Conservation (phyloP, 30 jellyfish, hydroid and myxozoan species). For the Chrysaora quinquecirrha region DNA sequence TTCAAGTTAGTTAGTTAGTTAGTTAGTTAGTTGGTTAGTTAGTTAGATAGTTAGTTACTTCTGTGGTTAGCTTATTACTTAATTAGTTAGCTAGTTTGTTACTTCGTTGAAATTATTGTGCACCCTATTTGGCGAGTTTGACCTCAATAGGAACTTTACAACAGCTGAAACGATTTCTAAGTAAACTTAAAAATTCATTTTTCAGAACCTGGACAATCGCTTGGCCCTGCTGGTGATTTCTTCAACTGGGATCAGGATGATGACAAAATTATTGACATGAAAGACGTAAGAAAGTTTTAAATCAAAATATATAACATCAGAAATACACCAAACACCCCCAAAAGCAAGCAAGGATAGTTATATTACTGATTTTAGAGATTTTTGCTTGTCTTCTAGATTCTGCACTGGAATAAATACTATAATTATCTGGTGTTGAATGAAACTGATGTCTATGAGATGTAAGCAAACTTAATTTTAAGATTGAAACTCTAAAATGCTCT, state of each 20-base stretch:
- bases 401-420: slow-evolving; percentile 59
- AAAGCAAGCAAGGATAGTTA: no score
- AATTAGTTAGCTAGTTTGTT: no score
- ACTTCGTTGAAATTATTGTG: background rate
- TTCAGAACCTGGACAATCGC: slow-evolving; percentile 74
- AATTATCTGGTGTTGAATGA: slow-evolving; percentile 61
- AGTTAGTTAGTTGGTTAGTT: no score
- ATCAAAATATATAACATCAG: background rate
- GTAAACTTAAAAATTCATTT: background rate
- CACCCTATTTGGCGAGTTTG: background rate
- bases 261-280: slow-evolving; percentile 73
- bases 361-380: no score
- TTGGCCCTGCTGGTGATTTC: slow-evolving; percentile 93
- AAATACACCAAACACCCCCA: no score
- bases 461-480: no score
- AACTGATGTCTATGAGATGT: slow-evolving; percentile 82
- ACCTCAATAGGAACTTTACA: no score
- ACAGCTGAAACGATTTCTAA: no score
- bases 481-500: no score
- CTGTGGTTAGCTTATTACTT: no score
- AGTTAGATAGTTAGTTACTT: no score
- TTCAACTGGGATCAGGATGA: slow-evolving; percentile 89
- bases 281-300: slow-evolving; percentile 70
- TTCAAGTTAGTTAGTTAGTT: no score
- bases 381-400: slow-evolving; percentile 11